A percentile compares a stretch with the other conserved stretches of the same genome.
Conservation (phyloP, 2,113 vertebrate genomes). For the Seriola aureovittata region DNA sequence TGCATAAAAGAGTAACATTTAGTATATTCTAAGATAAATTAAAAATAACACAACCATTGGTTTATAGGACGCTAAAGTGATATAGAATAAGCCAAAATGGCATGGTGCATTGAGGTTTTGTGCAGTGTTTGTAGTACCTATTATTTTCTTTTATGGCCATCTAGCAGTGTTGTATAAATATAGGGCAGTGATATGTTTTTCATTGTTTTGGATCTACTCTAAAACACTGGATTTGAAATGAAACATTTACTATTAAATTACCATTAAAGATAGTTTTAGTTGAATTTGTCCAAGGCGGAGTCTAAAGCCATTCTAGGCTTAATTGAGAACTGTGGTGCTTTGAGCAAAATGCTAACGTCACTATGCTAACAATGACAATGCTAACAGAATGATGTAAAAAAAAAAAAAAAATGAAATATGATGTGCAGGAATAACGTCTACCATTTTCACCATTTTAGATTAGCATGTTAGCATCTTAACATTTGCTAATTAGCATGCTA, state of each 20-base stretch:
- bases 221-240: neutral
- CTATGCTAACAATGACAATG: neutral
- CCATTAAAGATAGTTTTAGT: neutral
- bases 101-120: neutral
- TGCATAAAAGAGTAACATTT: slow-evolving; percentile 42
- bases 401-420: neutral
- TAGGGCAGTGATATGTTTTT: neutral
- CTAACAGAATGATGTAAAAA: neutral
- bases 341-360: neutral
- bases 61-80: neutral
- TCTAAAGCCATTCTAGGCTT: neutral
- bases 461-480: neutral
- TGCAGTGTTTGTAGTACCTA: neutral
- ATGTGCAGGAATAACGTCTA: neutral
- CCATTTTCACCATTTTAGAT: neutral
- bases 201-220: neutral
- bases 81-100: neutral
- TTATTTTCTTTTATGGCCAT: neutral
- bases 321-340: neutral
- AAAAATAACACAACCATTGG: slow-evolving; percentile 10
- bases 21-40: slow-evolving; percentile 32
- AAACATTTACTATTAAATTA: neutral
- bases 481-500: neutral
- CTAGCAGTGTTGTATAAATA: neutral
- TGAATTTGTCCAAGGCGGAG: too few species aligned